phyloP scores from a whole-genome alignment of 2,797 vertebrate genomes.

The Danio albolineatus region DNA sequence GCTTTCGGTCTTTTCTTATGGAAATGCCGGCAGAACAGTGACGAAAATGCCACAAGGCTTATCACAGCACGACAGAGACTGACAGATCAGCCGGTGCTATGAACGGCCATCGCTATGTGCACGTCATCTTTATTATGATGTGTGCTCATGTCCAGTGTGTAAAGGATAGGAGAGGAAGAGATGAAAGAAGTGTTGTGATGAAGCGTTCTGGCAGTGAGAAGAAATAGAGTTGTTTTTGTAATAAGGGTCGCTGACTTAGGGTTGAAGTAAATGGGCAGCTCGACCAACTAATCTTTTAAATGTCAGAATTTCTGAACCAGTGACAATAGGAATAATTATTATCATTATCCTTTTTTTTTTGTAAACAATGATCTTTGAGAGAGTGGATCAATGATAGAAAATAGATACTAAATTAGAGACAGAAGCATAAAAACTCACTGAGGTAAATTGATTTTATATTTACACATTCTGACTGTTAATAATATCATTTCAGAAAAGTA shows the following conservation, averaged over 20 bases:
- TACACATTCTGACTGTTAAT: no score
- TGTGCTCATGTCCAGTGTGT: conserved; percentile 46
- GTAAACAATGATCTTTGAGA: background rate
- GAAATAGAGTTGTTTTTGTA: conserved; percentile 7
- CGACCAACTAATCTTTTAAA: conserved; percentile 29
- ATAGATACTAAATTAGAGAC: no score
- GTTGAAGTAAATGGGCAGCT: conserved; percentile 16
- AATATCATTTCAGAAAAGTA: no score
- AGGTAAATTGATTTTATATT: no score
- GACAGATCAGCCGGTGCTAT: conserved; percentile 29
- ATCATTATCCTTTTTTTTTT: conserved; percentile 1
- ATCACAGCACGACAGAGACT: conserved; percentile 86
- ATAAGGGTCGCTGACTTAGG: background rate
- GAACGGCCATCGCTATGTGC: conserved; percentile 29
- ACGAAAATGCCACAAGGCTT: conserved; percentile 90
- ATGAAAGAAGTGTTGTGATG: conserved; percentile 10
- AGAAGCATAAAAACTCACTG: no score
- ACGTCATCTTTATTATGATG: conserved; percentile 58
- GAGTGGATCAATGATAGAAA: background rate
- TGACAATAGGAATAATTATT: background rate
- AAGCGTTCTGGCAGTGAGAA: conserved; percentile 23
- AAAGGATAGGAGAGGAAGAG: background rate
- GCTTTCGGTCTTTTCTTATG: conserved; percentile 87
- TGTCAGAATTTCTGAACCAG: conserved; percentile 20
- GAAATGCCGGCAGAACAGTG: conserved; percentile 85